These are phyloP conservation scores for Drosophila mauritiana DNA, from an alignment of 1,140 invertebrate species.

Conservation along the genomic window DNA sequence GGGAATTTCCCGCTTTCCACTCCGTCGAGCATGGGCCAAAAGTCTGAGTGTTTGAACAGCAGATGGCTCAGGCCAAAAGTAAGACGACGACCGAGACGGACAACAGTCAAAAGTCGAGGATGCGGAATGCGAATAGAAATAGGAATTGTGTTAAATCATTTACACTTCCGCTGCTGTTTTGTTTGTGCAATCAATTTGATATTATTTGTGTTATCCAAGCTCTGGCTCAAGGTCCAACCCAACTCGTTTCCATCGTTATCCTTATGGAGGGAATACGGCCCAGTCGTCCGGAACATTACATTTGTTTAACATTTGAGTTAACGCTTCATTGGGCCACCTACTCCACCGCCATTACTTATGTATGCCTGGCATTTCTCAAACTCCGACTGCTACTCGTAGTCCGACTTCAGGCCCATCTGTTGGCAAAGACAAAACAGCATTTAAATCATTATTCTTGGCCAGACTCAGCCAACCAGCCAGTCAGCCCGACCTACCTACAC, in stretches of 20 bases:
- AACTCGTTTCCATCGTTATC: constrained; percentile 30
- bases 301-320: constrained; percentile 82
- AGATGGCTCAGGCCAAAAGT: constrained; percentile 15
- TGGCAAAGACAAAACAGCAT: constrained; percentile 63
- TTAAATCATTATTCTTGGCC: constrained; percentile 76
- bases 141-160: constrained; percentile 80
- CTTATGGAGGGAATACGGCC: constrained; percentile 53
- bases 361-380: constrained; percentile 69
- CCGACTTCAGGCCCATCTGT: constrained; percentile 37
- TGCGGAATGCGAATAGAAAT: constrained; percentile 44
- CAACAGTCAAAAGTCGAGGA: constrained; percentile 51
- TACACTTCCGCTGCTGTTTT: constrained; percentile 79
- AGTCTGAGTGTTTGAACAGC: constrained; percentile 28
- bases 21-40: constrained; percentile 50
- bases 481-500: constrained; percentile 24
- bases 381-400: constrained; percentile 8
- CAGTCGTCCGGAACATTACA: constrained; percentile 82
- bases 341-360: constrained; percentile 67
- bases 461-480: constrained; percentile 14
- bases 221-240: constrained; percentile 22
- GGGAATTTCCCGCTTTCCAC: constrained; percentile 66
- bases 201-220: constrained; percentile 76
- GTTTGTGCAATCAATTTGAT: constrained; percentile 82
- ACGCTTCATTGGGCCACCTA: constrained; percentile 72
- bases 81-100: constrained; percentile 35